Base-by-base conservation (phyloP, 2,888 invertebrate species). In the Eutolmus rufibarbis region DNA sequence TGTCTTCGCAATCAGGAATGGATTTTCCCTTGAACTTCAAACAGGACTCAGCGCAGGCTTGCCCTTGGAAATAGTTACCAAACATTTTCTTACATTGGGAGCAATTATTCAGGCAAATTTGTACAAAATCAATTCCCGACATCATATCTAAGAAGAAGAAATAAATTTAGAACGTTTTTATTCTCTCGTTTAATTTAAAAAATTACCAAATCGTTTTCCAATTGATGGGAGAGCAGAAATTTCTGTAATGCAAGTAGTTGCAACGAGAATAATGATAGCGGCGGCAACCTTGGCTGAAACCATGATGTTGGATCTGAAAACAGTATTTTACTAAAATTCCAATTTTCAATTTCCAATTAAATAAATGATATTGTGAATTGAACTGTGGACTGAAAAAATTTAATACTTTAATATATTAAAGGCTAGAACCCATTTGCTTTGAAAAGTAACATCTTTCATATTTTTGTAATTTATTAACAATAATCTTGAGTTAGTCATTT, bases 71-170 rank as follows among this genome's bases (percentile, higher is more conserved):
- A 93, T 96, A 97, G 0, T 95, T 95, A 0, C 97, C 97, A 89
- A 96, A 96, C 96, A 97, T 97, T 92, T 96, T 96, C 93, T 97
- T 97, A 93, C 97, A 97, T 91, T 97, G 97, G 0, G 97, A 97
- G 91, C 97, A 97, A 93, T 97, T 97, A 90, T 97, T 95, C 88
- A 97, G 95, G 92, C 97, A 97, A 85, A 96, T 94, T 89, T 96
- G 96, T 90, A 95, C 92, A 0, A 93, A 92, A 89, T 95, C 94
- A 91, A 94, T 94, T 89, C 94, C 93, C 87, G 92, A 92, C 88
- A 90, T 89, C n/a, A 89, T 37, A 88, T 90, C 90, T 90, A 46
- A 46, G 14, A 34, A 84, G 46, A n/a, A 51, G 8, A 19, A 46
- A 40, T 66, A 19, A n/a, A 16, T n/a, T 37, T 31, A 9, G 0